Evolutionary conservation across 2,113 vertebrate species (phyloP).

Genomic region (Morphnarchus princeps): DNA sequence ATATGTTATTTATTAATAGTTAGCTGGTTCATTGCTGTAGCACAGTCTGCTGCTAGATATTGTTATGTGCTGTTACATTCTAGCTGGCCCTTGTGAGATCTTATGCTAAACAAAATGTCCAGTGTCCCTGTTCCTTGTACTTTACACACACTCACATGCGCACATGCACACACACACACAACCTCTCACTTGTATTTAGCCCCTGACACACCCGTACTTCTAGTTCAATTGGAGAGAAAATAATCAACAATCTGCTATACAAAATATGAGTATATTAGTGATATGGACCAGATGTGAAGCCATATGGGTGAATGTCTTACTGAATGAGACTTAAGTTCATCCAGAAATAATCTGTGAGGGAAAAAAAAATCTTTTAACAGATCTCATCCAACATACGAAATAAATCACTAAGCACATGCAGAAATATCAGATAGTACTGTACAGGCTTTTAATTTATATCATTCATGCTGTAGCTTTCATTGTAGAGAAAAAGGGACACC

Average conservation of each 20-base stretch:
- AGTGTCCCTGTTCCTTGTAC: not conserved
- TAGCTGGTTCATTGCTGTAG: not conserved
- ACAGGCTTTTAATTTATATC: not conserved
- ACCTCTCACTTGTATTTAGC: not conserved
- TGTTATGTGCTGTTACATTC: not conserved
- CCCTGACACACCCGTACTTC: not conserved
- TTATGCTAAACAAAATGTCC: not conserved
- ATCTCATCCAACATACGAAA: not conserved
- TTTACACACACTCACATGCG: rapidly evolving
- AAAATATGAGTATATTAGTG: not conserved
- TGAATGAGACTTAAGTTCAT: not conserved
- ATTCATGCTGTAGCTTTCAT: not conserved
- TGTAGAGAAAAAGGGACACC: not conserved
- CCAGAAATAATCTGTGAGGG: not conserved
- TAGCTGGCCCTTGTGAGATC: not conserved
- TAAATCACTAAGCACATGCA: not conserved
- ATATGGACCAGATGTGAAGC: not conserved
- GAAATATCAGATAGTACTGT: not conserved
- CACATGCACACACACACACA: no score
- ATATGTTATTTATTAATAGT: not conserved
- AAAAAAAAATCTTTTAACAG: not conserved
- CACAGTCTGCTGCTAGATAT: not conserved
- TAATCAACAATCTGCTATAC: not conserved
- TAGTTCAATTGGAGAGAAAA: not conserved
- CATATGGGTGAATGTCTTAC: not conserved